phyloP scores from a whole-genome alignment of 2,797 vertebrate genomes.

The Sarcoramphus papa region DNA sequence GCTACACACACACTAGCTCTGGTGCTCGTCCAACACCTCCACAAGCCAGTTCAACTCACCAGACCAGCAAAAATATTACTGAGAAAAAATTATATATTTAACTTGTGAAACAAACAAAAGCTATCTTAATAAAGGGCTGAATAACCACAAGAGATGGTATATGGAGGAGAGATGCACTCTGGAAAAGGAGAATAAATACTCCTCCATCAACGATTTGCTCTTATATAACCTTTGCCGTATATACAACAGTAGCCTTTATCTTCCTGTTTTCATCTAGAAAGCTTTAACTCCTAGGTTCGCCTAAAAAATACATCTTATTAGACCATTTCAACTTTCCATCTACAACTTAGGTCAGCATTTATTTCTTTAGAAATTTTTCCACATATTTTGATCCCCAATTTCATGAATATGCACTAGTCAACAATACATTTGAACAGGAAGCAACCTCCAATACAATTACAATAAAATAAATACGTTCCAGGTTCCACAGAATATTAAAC shows the following conservation, averaged over 20 bases:
- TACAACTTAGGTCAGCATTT: neutral
- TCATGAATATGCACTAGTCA: rapidly evolving
- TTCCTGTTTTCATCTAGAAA: neutral
- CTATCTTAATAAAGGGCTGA: neutral
- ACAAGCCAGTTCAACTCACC: neutral
- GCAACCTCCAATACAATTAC: neutral
- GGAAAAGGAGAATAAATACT: neutral
- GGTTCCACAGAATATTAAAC: too few relatives aligned
- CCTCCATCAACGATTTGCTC: neutral
- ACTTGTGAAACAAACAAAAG: neutral
- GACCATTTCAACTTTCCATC: neutral
- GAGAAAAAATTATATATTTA: neutral
- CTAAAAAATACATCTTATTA: neutral
- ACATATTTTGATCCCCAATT: neutral
- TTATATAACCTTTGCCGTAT: neutral
- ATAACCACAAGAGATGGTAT: neutral
- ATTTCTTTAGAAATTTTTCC: neutral
- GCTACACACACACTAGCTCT: neutral
- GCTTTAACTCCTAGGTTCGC: neutral
- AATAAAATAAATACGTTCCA: rapidly evolving
- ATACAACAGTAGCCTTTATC: neutral
- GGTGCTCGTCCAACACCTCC: neutral
- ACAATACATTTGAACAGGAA: neutral
- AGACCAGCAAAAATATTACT: neutral
- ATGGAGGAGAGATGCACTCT: neutral